Evolutionary conservation across 2,888 invertebrate genomes (phyloP).

Genomic region (Athalia rosae): DNA sequence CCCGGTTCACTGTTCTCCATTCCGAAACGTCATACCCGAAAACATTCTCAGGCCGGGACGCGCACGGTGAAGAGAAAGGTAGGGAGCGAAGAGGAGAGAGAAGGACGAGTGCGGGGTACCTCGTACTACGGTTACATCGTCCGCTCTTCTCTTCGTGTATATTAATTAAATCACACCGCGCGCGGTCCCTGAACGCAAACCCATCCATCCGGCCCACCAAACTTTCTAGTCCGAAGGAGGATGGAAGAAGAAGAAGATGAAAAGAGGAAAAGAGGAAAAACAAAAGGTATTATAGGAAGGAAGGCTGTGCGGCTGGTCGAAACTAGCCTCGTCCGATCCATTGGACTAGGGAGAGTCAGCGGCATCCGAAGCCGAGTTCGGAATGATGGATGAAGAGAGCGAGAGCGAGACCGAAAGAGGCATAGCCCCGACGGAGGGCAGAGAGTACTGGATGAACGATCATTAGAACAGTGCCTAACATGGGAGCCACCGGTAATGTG

Average conservation of each 20-base stretch:
- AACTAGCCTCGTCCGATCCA: not conserved
- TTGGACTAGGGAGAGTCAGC: not conserved
- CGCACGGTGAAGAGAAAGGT: conserved; percentile 44
- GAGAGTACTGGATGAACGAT: conserved; percentile 45
- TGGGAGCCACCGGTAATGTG: conserved; percentile 56
- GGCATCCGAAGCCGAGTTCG: conserved; percentile 40
- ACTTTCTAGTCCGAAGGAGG: conserved; percentile 32
- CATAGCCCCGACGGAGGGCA: conserved; percentile 11
- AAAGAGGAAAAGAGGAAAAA: conserved; percentile 40
- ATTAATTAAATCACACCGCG: conserved; percentile 50
- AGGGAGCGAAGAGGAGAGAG: conserved; percentile 41
- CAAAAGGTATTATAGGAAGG: conserved; percentile 24
- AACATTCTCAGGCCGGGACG: conserved; percentile 44
- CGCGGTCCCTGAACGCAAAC: conserved; percentile 43
- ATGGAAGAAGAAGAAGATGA: conserved; percentile 29
- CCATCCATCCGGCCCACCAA: conserved; percentile 53
- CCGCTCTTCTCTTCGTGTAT: conserved; percentile 40
- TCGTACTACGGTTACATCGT: not conserved
- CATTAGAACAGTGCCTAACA: conserved; percentile 49
- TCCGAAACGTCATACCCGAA: conserved; percentile 27
- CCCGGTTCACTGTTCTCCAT: conserved; percentile 28
- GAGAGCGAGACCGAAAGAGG: conserved; percentile 32
- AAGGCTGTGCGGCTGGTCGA: conserved; percentile 5
- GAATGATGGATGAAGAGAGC: conserved; percentile 61
- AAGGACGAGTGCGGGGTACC: conserved; percentile 41